Evolutionary conservation across 35 echinoderm and acorn worm species (phyloP).

Genomic region (Acanthaster planci): DNA sequence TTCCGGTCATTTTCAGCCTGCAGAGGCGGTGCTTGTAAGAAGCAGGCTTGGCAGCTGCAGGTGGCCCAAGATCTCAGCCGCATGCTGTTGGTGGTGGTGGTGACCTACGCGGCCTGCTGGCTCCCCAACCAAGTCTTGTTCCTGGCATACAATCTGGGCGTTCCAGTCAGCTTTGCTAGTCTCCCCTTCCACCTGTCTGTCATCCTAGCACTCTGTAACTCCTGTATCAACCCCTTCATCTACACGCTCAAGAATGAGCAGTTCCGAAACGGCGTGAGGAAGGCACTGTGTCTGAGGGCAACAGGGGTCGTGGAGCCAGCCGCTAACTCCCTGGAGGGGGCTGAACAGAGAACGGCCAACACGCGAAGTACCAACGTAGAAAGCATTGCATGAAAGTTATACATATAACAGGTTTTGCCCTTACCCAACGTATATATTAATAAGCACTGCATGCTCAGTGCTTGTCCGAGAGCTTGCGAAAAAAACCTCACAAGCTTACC

Average conservation of each 20-base stretch:
- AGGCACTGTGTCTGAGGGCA: background rate
- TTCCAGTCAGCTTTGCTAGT: constrained; percentile 43
- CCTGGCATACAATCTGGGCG: constrained; percentile 57
- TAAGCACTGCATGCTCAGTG: too few relatives aligned
- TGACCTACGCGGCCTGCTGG: constrained; percentile 65
- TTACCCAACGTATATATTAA: too few relatives aligned
- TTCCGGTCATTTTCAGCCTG: background rate
- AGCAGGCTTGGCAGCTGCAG: constrained; percentile 47
- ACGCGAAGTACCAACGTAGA: too few relatives aligned
- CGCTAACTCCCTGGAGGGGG: too few relatives aligned
- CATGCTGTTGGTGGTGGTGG: constrained; percentile 56
- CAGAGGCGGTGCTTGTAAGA: constrained; percentile 7
- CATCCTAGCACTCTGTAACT: constrained; percentile 64
- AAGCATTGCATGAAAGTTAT: too few relatives aligned
- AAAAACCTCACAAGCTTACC: too few relatives aligned
- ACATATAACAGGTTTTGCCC: too few relatives aligned
- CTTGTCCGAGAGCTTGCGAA: too few relatives aligned
- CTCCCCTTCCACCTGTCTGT: constrained; percentile 60
- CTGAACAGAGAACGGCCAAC: too few relatives aligned
- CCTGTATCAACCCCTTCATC: constrained; percentile 69
- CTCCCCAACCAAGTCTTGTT: constrained; percentile 63
- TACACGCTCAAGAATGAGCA: constrained; percentile 62
- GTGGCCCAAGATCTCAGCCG: constrained; percentile 43
- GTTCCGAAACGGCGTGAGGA: constrained; percentile 42
- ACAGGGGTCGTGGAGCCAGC: background rate